These are phyloP conservation scores for Tetragonisca angustula DNA, from an alignment of 2,888 invertebrate genomes.

Conservation along the genomic window DNA sequence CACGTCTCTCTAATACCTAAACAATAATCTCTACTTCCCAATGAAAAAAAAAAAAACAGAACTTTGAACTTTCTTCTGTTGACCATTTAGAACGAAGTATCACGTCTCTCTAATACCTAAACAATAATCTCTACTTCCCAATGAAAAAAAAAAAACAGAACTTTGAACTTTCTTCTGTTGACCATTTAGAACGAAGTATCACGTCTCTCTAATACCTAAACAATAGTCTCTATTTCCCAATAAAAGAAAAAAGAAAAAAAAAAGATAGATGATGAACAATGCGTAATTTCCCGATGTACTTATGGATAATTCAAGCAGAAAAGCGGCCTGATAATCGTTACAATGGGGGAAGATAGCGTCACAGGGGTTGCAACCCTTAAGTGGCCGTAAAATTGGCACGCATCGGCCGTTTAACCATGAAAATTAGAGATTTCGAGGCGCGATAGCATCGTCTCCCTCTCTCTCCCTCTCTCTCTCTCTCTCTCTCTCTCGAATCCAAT, in stretches of 20 bases:
- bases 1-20: too few species aligned
- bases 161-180: too few species aligned
- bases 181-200: too few species aligned
- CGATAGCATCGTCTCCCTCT: slow-evolving; percentile 48
- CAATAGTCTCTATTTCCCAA: neutral
- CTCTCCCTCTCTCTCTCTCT: neutral
- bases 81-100: too few species aligned
- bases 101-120: too few species aligned
- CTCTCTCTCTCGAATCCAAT: neutral
- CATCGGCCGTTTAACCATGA: slow-evolving; percentile 34
- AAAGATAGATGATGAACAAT: too few species aligned
- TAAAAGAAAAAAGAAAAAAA: neutral
- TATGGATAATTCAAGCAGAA: neutral
- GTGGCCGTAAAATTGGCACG: neutral
- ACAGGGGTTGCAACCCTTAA: neutral
- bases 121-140: too few species aligned
- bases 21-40: too few species aligned
- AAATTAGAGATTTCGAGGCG: slow-evolving; percentile 51
- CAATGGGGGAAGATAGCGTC: neutral
- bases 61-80: too few species aligned
- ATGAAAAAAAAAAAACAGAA: too few species aligned
- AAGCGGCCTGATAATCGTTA: neutral
- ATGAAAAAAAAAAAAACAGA: too few species aligned
- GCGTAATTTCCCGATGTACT: neutral
- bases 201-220: too few species aligned